Evolutionary conservation across 2,113 vertebrate genomes (phyloP).

Genomic region (Gambusia holbrooki): DNA sequence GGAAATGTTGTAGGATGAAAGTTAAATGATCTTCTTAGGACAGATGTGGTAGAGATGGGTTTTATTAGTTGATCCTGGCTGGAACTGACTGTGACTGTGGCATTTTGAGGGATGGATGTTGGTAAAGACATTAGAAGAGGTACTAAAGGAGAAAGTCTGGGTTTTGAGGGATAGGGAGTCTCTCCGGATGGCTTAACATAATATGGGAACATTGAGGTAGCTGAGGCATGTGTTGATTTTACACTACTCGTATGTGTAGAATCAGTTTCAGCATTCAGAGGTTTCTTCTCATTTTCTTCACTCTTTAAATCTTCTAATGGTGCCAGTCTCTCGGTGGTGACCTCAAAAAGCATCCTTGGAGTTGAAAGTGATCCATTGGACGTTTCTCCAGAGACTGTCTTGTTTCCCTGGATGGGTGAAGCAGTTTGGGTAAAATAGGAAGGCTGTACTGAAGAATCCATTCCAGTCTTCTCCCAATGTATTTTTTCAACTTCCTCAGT

Average conservation of each 20-base stretch:
- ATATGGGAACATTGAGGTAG: conserved; percentile 3
- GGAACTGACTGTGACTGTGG: conserved; percentile 57
- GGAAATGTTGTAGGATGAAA: conserved; percentile 35
- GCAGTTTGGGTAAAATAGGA: conserved; percentile 28
- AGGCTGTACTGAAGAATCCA: conserved; percentile 22
- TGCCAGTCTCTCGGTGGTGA: conserved; percentile 17
- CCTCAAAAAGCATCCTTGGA: conserved; percentile 13
- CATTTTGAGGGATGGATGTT: conserved; percentile 27
- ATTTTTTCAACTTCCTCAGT: neutral
- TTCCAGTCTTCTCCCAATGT: conserved; percentile 20
- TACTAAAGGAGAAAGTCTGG: conserved; percentile 22
- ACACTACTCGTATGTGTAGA: neutral
- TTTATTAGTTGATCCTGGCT: conserved; percentile 50
- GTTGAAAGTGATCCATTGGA: neutral
- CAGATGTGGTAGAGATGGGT: conserved; percentile 7
- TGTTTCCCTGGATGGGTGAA: conserved; percentile 2
- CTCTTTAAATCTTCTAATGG: conserved; percentile 30
- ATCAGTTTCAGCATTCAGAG: neutral
- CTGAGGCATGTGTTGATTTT: neutral
- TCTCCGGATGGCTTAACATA: conserved; percentile 18
- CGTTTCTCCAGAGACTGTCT: conserved; percentile 24
- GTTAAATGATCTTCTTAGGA: conserved; percentile 38
- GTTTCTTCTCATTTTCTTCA: conserved; percentile 36
- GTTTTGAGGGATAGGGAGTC: conserved; percentile 14
- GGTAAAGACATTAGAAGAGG: conserved; percentile 14